These are phyloP conservation scores for Antrozous pallidus DNA, from an alignment of 2,797 vertebrate species.

Conservation along the genomic window DNA sequence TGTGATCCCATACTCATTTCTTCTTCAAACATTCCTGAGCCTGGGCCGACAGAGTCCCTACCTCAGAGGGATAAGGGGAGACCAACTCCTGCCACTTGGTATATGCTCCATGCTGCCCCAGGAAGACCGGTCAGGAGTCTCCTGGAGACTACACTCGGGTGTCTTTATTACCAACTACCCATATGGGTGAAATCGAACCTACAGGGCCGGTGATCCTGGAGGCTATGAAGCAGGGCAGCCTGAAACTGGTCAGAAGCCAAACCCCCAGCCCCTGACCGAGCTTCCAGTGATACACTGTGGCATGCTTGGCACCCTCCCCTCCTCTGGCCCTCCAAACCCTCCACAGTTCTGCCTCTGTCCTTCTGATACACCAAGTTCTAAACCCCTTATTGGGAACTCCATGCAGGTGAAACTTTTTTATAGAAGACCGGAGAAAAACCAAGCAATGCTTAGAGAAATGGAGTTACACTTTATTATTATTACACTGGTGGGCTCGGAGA, in stretches of 20 bases:
- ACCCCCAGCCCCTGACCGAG: not conserved
- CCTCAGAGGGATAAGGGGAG: not conserved
- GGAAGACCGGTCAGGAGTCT: not conserved
- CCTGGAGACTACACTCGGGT: not conserved
- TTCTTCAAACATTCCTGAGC: not conserved
- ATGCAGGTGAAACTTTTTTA: not conserved
- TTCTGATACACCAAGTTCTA: not conserved
- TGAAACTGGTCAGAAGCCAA: not conserved
- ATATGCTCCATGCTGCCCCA: not conserved
- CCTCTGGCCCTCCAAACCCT: not conserved
- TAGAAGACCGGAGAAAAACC: too few species aligned
- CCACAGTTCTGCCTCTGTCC: not conserved
- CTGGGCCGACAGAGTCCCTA: not conserved
- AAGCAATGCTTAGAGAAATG: too few species aligned
- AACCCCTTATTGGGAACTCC: not conserved
- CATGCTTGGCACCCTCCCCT: not conserved
- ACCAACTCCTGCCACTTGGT: rapidly evolving
- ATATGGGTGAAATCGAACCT: not conserved
- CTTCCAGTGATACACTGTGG: not conserved
- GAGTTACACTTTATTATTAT: too few species aligned
- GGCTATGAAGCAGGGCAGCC: not conserved
- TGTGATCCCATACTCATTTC: not conserved
- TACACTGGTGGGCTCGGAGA: too few species aligned
- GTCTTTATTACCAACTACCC: not conserved
- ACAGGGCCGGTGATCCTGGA: rapidly evolving